Conservation (phyloP, 2,888 invertebrate genomes). For the Melanophora roralis region DNA sequence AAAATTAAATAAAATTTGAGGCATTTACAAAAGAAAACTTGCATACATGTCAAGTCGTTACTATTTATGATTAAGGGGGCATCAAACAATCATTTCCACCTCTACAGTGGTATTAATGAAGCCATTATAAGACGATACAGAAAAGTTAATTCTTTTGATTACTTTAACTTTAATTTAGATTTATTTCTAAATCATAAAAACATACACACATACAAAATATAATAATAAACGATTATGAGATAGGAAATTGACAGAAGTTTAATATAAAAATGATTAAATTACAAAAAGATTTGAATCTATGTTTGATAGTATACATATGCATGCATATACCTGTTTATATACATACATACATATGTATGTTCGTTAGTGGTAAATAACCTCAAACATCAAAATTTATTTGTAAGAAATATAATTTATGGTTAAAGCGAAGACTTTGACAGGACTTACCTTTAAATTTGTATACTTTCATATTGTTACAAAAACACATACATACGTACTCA, state of each 20-base stretch:
- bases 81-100: not conserved
- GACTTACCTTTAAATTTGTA: constrained; percentile 40
- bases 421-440: not conserved
- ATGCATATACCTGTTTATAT: no score
- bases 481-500: not conserved
- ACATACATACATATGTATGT: no score
- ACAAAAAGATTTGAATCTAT: not conserved
- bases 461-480: not conserved
- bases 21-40: not conserved
- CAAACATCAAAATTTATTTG: not conserved
- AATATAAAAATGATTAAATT: constrained; percentile 31
- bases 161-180: not conserved
- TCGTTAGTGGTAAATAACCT: not conserved
- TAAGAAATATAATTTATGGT: not conserved
- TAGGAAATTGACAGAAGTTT: not conserved
- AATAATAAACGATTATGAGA: not conserved
- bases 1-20: constrained; percentile 9
- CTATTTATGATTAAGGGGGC: no score
- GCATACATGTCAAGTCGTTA: not conserved
- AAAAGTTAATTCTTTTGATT: not conserved
- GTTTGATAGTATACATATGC: not conserved
- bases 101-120: not conserved
- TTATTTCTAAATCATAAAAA: not conserved
- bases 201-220: not conserved
- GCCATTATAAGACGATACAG: not conserved